Percentiles rank a stretch among this genome's conserved stretches.
Conservation (phyloP, 2,888 invertebrate species). For the Himalopsyche japonica region DNA sequence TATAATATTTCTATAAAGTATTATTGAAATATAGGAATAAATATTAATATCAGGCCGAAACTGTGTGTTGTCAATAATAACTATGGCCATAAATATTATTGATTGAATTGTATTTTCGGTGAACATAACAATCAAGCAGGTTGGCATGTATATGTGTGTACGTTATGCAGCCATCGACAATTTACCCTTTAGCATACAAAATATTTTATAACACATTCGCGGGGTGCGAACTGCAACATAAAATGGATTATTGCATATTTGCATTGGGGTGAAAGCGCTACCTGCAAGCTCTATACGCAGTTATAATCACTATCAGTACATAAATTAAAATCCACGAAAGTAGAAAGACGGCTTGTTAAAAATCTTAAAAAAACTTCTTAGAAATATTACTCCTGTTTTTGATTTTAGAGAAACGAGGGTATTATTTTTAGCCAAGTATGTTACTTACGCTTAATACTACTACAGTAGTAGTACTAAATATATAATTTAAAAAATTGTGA, state of each 20-base stretch:
- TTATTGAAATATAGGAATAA: no score
- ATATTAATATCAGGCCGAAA: neutral
- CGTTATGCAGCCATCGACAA: neutral
- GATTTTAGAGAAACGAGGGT: no score
- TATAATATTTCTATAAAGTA: no score
- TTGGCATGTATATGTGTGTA: neutral
- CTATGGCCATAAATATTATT: neutral
- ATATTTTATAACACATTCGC: conserved; percentile 37
- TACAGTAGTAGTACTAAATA: no score
- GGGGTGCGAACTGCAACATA: conserved; percentile 15
- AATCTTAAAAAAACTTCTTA: no score
- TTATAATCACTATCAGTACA: conserved; percentile 8
- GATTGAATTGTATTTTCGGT: neutral
- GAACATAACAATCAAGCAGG: neutral
- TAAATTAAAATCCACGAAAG: neutral
- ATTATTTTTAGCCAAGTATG: no score
- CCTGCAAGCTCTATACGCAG: conserved; percentile 6
- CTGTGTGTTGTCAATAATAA: neutral
- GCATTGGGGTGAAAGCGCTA: conserved; percentile 15
- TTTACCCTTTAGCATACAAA: conserved; percentile 17
- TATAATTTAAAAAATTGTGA: no score
- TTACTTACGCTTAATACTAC: no score
- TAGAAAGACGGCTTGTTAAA: neutral
- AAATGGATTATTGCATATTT: conserved; percentile 40
- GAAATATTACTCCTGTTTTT: no score